phyloP scores from a whole-genome alignment of 1,140 invertebrate species.

The Brachionus manjavacas region DNA sequence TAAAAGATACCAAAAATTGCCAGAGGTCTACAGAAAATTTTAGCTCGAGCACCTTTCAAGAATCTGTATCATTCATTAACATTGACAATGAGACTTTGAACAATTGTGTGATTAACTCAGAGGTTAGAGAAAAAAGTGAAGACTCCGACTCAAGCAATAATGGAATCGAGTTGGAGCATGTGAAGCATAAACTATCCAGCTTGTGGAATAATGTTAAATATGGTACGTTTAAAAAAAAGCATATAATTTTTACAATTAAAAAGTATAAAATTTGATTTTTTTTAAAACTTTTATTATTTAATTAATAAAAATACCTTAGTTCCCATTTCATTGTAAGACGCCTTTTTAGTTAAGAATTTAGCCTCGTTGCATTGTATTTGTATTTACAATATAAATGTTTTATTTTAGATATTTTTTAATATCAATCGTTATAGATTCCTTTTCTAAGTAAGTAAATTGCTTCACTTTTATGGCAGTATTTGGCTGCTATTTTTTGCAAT shows the following conservation, averaged over 20 bases:
- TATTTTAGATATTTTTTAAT: too few relatives aligned
- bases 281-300: not conserved
- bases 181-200: constrained; percentile 16
- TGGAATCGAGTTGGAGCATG: not conserved
- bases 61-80: not conserved
- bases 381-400: too few relatives aligned
- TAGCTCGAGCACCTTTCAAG: not conserved
- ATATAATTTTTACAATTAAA: not conserved
- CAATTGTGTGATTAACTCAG: not conserved
- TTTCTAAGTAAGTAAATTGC: too few relatives aligned
- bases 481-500: too few relatives aligned
- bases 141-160: not conserved
- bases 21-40: not conserved
- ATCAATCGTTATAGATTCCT: too few relatives aligned
- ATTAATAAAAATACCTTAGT: too few relatives aligned
- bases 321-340: too few relatives aligned
- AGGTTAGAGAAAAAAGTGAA: not conserved
- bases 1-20: not conserved
- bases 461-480: too few relatives aligned
- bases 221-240: not conserved
- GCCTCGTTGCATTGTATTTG: too few relatives aligned
- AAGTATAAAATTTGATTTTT: not conserved
- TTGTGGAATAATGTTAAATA: constrained; percentile 42
- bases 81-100: not conserved
- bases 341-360: too few relatives aligned